Evolutionary conservation across 2,888 invertebrate genomes (phyloP).

Genomic region (Mystacides longicornis): DNA sequence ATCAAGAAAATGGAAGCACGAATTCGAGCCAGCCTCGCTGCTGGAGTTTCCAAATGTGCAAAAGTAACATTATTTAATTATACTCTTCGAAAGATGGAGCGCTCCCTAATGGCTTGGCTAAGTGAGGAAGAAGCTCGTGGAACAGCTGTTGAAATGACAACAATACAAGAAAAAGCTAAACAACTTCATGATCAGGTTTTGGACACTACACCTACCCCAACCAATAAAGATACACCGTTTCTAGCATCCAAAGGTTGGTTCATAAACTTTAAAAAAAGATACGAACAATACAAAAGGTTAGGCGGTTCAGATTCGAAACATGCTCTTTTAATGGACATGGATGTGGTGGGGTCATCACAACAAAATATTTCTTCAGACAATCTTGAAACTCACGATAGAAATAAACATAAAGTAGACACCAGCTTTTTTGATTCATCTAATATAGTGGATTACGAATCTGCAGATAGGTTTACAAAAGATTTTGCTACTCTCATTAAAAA

Average conservation of each 20-base stretch:
- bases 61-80: slow-evolving; percentile 6
- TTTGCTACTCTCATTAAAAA: slow-evolving; percentile 26
- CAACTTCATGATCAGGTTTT: slow-evolving; percentile 9
- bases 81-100: slow-evolving; percentile 10
- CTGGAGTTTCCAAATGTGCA: slow-evolving; percentile 11
- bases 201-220: not conserved
- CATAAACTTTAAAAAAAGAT: slow-evolving; percentile 13
- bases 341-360: not conserved
- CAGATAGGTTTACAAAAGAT: slow-evolving; percentile 14
- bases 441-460: slow-evolving; percentile 14
- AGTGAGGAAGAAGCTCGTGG: slow-evolving; percentile 10
- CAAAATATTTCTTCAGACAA: not conserved
- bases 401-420: not conserved
- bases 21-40: slow-evolving; percentile 10
- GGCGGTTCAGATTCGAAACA: not conserved
- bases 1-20: slow-evolving; percentile 12
- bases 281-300: slow-evolving; percentile 3
- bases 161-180: slow-evolving; percentile 11
- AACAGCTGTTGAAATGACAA: not conserved
- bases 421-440: not conserved
- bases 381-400: not conserved
- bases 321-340: not conserved
- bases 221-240: slow-evolving; percentile 9
- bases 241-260: slow-evolving; percentile 15
- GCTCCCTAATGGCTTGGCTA: slow-evolving; percentile 8